phyloP scores from a whole-genome alignment of 2,113 vertebrate genomes.

The Myanophis thanlyinensis region DNA sequence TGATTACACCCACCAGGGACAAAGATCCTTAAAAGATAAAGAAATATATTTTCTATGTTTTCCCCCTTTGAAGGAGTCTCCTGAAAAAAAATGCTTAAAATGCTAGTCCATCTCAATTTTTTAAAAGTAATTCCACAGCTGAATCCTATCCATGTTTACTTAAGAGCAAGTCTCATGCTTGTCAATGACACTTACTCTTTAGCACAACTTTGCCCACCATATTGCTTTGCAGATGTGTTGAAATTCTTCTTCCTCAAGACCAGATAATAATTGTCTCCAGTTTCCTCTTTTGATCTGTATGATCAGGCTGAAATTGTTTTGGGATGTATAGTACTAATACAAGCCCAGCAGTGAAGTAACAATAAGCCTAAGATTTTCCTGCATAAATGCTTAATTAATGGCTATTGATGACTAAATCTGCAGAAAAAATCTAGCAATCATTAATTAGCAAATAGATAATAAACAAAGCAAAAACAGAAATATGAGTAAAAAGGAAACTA shows the following conservation, averaged over 20 bases:
- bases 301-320: neutral
- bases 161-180: neutral
- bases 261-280: neutral
- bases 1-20: neutral
- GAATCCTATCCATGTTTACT: neutral
- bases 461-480: neutral
- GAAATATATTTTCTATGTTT: neutral
- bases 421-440: neutral
- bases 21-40: neutral
- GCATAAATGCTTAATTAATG: neutral
- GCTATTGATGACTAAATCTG: neutral
- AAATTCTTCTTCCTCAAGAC: neutral
- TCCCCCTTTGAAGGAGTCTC: neutral
- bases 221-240: neutral
- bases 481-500: neutral
- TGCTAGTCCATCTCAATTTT: slow-evolving; percentile 9
- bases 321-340: neutral
- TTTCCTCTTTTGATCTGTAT: neutral
- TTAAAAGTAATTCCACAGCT: neutral
- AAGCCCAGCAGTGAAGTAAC: neutral
- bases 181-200: neutral
- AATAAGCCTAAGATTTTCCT: neutral
- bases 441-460: neutral
- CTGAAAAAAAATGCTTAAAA: neutral
- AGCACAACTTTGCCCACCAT: neutral